Conservation (phyloP, 2,797 vertebrate genomes). For the Erpetoichthys calabaricus region DNA sequence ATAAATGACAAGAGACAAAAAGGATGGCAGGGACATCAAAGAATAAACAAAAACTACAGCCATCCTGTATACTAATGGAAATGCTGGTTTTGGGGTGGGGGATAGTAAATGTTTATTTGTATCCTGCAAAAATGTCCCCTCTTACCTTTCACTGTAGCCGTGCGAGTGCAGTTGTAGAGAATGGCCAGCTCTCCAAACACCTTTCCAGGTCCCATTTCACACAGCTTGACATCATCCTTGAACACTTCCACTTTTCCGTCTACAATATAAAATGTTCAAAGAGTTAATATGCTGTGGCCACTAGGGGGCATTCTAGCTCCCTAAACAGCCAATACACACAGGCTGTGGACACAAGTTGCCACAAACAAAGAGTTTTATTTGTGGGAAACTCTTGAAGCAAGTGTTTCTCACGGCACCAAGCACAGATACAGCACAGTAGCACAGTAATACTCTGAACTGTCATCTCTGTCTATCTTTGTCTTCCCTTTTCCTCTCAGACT, state of each 20-base stretch:
- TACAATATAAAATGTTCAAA: slow-evolving; percentile 14
- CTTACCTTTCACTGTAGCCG: slow-evolving; percentile 42
- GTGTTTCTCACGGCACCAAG: too few relatives aligned
- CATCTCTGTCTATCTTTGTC: too few relatives aligned
- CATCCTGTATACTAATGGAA: not conserved
- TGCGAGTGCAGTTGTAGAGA: slow-evolving; percentile 40
- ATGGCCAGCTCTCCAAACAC: slow-evolving; percentile 46
- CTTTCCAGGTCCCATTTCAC: slow-evolving; percentile 34
- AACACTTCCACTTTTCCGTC: slow-evolving; percentile 45
- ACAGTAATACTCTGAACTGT: too few relatives aligned
- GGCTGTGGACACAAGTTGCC: too few relatives aligned
- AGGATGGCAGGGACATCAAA: too few relatives aligned
- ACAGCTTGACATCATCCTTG: slow-evolving; percentile 35
- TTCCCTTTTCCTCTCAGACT: not conserved
- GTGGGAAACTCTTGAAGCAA: too few relatives aligned
- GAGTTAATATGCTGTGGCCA: not conserved
- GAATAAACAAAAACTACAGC: slow-evolving; percentile 8
- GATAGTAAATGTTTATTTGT: not conserved
- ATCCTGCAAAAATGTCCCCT: not conserved
- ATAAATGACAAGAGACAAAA: too few relatives aligned
- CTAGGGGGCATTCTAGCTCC: too few relatives aligned
- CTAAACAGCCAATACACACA: too few relatives aligned
- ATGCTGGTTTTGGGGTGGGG: not conserved
- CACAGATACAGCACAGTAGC: too few relatives aligned
- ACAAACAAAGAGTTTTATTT: too few relatives aligned